phyloP scores from a whole-genome alignment of 2,113 vertebrate genomes.

The Pampusana beccarii region DNA sequence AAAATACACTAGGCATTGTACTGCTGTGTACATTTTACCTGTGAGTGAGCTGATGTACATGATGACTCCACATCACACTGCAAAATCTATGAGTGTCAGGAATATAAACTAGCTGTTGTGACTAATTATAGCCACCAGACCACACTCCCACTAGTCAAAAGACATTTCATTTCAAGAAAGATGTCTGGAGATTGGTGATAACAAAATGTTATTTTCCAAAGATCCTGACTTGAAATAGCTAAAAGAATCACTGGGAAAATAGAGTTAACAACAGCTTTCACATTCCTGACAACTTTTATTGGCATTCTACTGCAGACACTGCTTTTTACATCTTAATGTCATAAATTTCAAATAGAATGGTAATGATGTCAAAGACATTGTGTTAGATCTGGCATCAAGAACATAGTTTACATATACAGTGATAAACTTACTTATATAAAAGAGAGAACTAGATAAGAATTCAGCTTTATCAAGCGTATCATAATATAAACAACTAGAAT shows the following conservation, averaged over 20 bases:
- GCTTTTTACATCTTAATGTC: neutral
- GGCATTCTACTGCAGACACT: neutral
- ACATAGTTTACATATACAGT: neutral
- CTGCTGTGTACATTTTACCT: neutral
- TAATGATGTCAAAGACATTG: conserved; percentile 46
- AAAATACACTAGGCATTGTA: neutral
- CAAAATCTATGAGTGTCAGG: neutral
- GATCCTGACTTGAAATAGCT: neutral
- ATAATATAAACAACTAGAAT: conserved; percentile 59
- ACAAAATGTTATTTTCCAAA: neutral
- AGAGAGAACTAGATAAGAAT: conserved; percentile 41
- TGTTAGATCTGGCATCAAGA: conserved; percentile 48
- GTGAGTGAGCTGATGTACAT: neutral
- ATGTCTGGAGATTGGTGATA: neutral
- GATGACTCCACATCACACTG: neutral
- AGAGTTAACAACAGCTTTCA: neutral
- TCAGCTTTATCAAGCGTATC: conserved; percentile 56
- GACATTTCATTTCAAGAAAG: neutral
- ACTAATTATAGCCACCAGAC: neutral
- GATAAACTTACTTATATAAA: conserved; percentile 44
- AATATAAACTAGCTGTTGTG: neutral
- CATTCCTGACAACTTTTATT: neutral
- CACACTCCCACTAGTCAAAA: neutral
- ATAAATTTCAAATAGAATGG: conserved; percentile 36
- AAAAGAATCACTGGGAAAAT: neutral